Evolutionary conservation across 1,140 invertebrate species (phyloP).

Genomic region (Stratiolaelaps scimitus): DNA sequence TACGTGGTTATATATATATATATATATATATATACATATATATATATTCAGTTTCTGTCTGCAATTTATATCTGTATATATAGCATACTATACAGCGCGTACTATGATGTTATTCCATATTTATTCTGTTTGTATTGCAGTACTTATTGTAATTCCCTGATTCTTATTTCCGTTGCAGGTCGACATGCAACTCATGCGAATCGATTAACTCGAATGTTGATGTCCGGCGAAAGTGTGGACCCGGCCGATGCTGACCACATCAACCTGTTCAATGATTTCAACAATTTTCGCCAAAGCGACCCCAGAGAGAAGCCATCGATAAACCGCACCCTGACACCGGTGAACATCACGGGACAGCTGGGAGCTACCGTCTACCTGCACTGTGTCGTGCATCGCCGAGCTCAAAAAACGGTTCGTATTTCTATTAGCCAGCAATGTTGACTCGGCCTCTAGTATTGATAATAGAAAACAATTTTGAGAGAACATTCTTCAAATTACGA

Average conservation of each 20-base stretch:
- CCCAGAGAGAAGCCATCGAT: conserved; percentile 10
- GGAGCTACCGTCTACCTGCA: conserved; percentile 22
- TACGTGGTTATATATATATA: too few species aligned
- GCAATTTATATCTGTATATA: too few species aligned
- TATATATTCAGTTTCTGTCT: too few species aligned
- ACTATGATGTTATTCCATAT: too few species aligned
- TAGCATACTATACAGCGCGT: too few species aligned
- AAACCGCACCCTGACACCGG: conserved; percentile 1
- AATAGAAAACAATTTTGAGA: too few species aligned
- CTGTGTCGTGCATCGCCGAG: conserved; percentile 11
- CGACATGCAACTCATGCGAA: neutral
- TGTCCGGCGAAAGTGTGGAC: conserved; percentile 16
- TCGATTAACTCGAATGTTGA: conserved; percentile 6
- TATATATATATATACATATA: too few species aligned
- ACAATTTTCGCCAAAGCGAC: neutral
- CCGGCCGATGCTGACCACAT: neutral
- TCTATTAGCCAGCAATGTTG: neutral
- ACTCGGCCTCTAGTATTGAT: neutral
- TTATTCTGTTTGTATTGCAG: too few species aligned
- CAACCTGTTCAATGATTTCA: conserved; percentile 11
- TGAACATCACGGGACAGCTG: conserved; percentile 21
- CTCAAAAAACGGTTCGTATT: conserved; percentile 7
- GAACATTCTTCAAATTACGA: too few species aligned
- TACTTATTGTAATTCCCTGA: too few species aligned
- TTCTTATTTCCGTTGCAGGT: neutral